A percentile compares a stretch with the other conserved stretches of the same genome.
phyloP scores from a whole-genome alignment of 1,140 invertebrate species.

The Scaptodrosophila lebanonensis region DNA sequence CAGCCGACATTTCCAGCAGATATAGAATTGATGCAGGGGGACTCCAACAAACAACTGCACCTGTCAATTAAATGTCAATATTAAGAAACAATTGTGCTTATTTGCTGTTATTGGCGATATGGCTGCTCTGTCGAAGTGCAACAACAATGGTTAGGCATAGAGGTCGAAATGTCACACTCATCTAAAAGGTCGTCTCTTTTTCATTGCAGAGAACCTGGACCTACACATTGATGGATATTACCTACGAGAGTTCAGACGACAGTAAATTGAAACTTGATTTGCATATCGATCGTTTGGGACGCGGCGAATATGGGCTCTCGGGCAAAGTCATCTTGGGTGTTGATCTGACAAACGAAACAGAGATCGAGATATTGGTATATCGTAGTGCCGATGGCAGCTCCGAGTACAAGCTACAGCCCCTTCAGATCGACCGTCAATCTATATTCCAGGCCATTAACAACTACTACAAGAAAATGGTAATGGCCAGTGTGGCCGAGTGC shows the following conservation, averaged over 20 bases:
- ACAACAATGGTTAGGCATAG: neutral
- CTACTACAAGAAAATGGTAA: constrained; percentile 27
- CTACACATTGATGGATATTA: constrained; percentile 5
- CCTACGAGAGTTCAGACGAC: neutral
- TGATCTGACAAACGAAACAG: neutral
- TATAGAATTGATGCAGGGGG: no score
- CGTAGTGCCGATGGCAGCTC: constrained; percentile 18
- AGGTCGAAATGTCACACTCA: no score
- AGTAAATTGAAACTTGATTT: neutral
- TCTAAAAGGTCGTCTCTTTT: neutral
- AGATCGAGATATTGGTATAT: constrained; percentile 11
- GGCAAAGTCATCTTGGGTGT: neutral
- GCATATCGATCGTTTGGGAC: constrained; percentile 13
- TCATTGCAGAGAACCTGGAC: constrained; percentile 19
- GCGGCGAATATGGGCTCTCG: constrained; percentile 17
- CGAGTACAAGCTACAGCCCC: constrained; percentile 23
- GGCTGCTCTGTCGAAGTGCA: no score
- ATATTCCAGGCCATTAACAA: constrained; percentile 3
- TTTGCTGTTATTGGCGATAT: no score
- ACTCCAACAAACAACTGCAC: no score
- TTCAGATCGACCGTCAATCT: neutral
- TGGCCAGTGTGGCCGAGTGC: constrained; percentile 8
- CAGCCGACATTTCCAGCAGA: no score
- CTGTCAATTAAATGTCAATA: no score
- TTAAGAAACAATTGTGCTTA: no score